phyloP scores from a whole-genome alignment of 2,888 invertebrate genomes.

The Drosophila eohydei region DNA sequence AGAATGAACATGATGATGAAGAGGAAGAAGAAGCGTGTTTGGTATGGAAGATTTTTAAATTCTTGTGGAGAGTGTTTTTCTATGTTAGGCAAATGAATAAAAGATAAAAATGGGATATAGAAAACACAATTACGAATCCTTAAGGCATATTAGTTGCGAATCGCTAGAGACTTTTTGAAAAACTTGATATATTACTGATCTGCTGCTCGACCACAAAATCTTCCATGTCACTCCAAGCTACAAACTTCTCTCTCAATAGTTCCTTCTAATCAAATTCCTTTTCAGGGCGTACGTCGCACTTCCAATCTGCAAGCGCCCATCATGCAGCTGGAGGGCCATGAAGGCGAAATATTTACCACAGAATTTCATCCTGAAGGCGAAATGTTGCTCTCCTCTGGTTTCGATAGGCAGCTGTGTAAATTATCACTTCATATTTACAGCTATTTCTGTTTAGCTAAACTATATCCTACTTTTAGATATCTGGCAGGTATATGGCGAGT shows the following conservation, averaged over 20 bases:
- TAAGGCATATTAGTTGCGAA: neutral
- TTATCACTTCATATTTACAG: neutral
- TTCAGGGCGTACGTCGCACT: slow-evolving; percentile 90
- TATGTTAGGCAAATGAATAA: no score
- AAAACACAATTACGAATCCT: neutral
- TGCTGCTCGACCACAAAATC: neutral
- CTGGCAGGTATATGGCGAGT: slow-evolving; percentile 99
- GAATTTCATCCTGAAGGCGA: slow-evolving; percentile 99
- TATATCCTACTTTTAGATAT: slow-evolving; percentile 87
- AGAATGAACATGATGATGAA: neutral
- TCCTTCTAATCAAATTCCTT: neutral
- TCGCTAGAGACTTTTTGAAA: neutral
- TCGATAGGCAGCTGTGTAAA: slow-evolving; percentile 97
- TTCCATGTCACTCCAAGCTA: no score
- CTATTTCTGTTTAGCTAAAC: neutral
- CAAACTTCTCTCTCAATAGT: no score
- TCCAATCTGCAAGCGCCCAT: slow-evolving; percentile 96
- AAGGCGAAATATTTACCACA: slow-evolving; percentile 96
- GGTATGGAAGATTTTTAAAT: neutral
- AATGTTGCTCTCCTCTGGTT: slow-evolving; percentile 96
- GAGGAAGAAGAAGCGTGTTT: slow-evolving; percentile 42
- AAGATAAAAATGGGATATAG: neutral
- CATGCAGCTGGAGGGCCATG: slow-evolving; percentile 98
- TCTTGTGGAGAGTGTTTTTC: neutral
- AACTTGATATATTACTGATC: neutral